Conservation (phyloP, 2,888 invertebrate species). For the Nomada goodeniana region DNA sequence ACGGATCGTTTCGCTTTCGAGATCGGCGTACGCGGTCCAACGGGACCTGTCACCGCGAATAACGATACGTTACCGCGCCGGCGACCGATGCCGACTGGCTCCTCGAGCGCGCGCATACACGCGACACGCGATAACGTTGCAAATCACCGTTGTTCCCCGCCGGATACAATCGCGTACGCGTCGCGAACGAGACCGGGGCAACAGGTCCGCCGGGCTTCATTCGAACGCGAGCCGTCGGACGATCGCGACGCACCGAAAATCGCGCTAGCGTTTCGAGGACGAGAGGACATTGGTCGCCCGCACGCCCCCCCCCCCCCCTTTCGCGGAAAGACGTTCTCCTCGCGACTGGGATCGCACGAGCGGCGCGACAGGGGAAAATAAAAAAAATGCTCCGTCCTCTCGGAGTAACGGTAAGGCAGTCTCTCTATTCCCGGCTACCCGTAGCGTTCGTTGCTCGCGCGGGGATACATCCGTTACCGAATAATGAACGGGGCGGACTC, state of each 20-base stretch:
- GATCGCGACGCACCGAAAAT: too few relatives aligned
- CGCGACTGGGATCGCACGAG: background rate
- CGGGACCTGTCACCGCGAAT: background rate
- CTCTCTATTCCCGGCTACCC: background rate
- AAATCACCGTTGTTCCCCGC: background rate
- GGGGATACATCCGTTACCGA: conserved; percentile 23
- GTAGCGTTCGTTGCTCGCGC: conserved; percentile 12
- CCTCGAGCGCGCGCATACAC: too few relatives aligned
- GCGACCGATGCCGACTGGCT: too few relatives aligned
- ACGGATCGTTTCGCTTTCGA: background rate
- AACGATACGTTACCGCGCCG: background rate
- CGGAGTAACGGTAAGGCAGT: background rate
- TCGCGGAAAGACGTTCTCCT: too few relatives aligned
- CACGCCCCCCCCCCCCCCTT: background rate
- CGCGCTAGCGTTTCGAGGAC: too few relatives aligned
- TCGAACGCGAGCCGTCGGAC: too few relatives aligned
- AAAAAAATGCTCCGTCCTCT: background rate
- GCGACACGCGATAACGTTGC: too few relatives aligned
- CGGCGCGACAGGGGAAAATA: background rate
- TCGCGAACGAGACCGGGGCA: background rate
- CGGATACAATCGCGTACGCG: background rate
- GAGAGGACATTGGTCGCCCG: background rate
- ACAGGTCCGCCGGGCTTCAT: too few relatives aligned
- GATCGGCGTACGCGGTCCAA: background rate
- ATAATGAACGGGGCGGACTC: conserved; percentile 23